These are phyloP conservation scores for Napeogenes sylphis DNA, from an alignment of 2,888 invertebrate genomes.

Conservation along the genomic window DNA sequence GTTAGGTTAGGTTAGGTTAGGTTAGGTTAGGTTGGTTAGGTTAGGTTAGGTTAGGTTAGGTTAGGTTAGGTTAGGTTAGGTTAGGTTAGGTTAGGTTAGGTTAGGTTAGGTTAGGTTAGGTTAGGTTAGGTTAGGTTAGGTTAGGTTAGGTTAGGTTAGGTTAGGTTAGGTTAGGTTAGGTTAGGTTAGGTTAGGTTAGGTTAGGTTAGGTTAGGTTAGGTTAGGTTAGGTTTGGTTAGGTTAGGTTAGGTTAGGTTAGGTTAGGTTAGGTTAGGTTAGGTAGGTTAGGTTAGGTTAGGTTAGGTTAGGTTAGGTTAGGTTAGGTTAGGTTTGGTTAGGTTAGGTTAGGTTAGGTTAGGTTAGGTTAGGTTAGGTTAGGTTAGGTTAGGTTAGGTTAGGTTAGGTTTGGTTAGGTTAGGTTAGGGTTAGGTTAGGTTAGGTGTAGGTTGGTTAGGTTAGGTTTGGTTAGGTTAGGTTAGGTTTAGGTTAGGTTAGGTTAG, in stretches of 20 bases:
- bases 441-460: slow-evolving; percentile 27
- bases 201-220: slow-evolving; percentile 28
- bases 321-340: slow-evolving; percentile 29
- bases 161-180: slow-evolving; percentile 28
- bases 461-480: slow-evolving; percentile 31
- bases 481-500: slow-evolving; percentile 33
- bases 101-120: slow-evolving; percentile 33
- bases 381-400: slow-evolving; percentile 32
- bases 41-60: slow-evolving; percentile 27
- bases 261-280: slow-evolving; percentile 36
- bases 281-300: slow-evolving; percentile 28
- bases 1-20: slow-evolving; percentile 30
- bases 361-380: slow-evolving; percentile 32
- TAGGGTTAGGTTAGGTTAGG: slow-evolving; percentile 28
- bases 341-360: slow-evolving; percentile 29
- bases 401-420: slow-evolving; percentile 30
- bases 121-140: slow-evolving; percentile 30
- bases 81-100: slow-evolving; percentile 30
- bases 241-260: slow-evolving; percentile 24
- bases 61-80: slow-evolving; percentile 29
- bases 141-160: slow-evolving; percentile 27
- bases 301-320: slow-evolving; percentile 30
- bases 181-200: slow-evolving; percentile 26
- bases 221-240: slow-evolving; percentile 29
- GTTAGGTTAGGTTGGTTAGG: slow-evolving; percentile 31